These are phyloP conservation scores for Dryobota labecula DNA, from an alignment of 2,888 invertebrate species.

Conservation along the genomic window DNA sequence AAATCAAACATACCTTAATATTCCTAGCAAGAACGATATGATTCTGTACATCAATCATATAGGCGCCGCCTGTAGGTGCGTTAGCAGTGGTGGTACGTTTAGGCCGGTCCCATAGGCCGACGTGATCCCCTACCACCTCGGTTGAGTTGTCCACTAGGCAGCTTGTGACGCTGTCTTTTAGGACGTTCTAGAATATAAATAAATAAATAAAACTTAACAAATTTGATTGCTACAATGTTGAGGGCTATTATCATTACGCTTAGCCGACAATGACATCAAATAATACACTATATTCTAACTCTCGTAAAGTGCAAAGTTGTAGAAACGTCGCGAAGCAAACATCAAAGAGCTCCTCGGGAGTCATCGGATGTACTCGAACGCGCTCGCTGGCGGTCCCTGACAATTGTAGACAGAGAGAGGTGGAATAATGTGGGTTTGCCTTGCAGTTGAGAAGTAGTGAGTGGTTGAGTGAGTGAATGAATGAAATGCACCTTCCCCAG, in stretches of 20 bases:
- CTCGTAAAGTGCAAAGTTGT: not conserved
- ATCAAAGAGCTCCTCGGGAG: not conserved
- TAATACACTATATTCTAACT: not conserved
- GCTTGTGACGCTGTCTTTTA: conserved; percentile 87
- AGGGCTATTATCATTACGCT: not conserved
- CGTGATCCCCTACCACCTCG: conserved; percentile 83
- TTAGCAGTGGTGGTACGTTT: conserved; percentile 86
- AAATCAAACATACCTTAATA: conserved; percentile 78
- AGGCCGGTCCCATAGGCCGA: conserved; percentile 92
- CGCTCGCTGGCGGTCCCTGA: too few relatives aligned
- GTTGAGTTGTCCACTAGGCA: conserved; percentile 83
- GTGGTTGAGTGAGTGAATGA: too few relatives aligned
- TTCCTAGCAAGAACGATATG: conserved; percentile 79
- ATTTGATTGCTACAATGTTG: not conserved
- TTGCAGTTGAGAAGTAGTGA: too few relatives aligned
- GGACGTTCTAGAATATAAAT: conserved; percentile 82
- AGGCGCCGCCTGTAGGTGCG: conserved; percentile 84
- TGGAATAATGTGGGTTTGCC: too few relatives aligned
- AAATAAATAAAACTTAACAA: not conserved
- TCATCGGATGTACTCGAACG: not conserved
- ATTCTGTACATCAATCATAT: conserved; percentile 86
- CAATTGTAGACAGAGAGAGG: too few relatives aligned
- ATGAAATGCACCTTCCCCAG: too few relatives aligned
- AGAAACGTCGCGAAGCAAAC: not conserved
- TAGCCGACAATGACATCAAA: not conserved